A percentile compares a stretch with the other conserved stretches of the same genome.
Evolutionary conservation across 2,113 vertebrate species (phyloP).

Genomic region (Halcyon malimbica): DNA sequence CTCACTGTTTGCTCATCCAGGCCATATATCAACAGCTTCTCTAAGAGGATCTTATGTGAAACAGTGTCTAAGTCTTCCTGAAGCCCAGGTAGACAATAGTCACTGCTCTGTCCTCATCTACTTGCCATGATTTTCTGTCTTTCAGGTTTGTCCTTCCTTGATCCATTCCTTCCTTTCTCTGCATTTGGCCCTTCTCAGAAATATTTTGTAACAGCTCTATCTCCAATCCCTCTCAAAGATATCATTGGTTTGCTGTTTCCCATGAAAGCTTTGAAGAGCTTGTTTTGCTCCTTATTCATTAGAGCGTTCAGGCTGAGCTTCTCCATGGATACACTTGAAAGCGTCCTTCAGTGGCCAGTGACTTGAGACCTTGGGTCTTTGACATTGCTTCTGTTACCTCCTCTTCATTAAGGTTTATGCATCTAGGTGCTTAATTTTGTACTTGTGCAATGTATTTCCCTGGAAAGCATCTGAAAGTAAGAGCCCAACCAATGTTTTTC

Average conservation of each 20-base stretch:
- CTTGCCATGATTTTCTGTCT: background rate
- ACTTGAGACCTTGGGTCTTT: background rate
- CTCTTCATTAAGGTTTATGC: background rate
- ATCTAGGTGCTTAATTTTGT: background rate
- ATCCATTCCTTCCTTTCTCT: background rate
- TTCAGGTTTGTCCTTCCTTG: background rate
- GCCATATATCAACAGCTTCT: background rate
- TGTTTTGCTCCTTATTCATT: background rate
- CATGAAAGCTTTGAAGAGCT: background rate
- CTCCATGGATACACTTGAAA: background rate
- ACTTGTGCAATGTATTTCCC: background rate
- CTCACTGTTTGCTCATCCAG: background rate
- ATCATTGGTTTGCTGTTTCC: background rate
- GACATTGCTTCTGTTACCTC: background rate
- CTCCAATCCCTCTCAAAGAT: background rate
- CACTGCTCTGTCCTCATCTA: background rate
- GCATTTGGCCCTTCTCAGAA: background rate
- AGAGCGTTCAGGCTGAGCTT: background rate
- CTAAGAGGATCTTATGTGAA: background rate
- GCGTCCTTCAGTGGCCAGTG: background rate
- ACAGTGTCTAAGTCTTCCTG: background rate
- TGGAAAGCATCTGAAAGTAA: background rate
- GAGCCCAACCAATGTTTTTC: background rate
- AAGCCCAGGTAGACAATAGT: background rate
- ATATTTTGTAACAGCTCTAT: background rate